Evolutionary conservation across 92 coral and sea anemone species (phyloP).

Genomic region (Porites evermanni): DNA sequence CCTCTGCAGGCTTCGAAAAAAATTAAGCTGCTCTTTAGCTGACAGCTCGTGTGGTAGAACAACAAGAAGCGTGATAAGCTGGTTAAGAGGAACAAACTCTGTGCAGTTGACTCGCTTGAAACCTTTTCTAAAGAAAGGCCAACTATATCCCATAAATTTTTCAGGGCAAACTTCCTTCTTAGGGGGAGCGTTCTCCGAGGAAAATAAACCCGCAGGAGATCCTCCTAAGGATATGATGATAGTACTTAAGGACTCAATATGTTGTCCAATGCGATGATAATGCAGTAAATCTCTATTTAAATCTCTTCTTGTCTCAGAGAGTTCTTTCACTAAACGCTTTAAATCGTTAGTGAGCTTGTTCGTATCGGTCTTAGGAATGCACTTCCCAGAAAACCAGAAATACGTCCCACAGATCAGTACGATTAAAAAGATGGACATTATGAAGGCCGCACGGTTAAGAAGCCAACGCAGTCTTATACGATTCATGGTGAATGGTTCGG

Average conservation of each 20-base stretch:
- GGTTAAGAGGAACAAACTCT: conserved; percentile 61
- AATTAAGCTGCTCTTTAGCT: neutral
- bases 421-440: too few relatives aligned
- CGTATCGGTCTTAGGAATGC: too few relatives aligned
- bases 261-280: conserved; percentile 72
- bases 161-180: conserved; percentile 92
- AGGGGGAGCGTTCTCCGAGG: neutral
- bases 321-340: neutral
- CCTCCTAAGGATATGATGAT: conserved; percentile 58
- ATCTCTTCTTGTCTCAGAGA: conserved; percentile 67
- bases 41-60: conserved; percentile 51
- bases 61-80: conserved; percentile 74
- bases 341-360: neutral
- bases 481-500: too few relatives aligned
- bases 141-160: conserved; percentile 86
- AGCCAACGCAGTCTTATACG: too few relatives aligned
- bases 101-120: conserved; percentile 83
- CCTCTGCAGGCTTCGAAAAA: neutral
- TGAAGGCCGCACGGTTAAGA: too few relatives aligned
- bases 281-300: conserved; percentile 35
- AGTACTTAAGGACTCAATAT: conserved; percentile 49
- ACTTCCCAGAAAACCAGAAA: too few relatives aligned
- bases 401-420: too few relatives aligned
- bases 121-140: conserved; percentile 93
- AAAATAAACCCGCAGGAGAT: conserved; percentile 4